Percentiles rank a stretch among this genome's conserved stretches.
These are phyloP conservation scores for Dynastes maya DNA, from an alignment of 2,888 invertebrate genomes.

Conservation along the genomic window DNA sequence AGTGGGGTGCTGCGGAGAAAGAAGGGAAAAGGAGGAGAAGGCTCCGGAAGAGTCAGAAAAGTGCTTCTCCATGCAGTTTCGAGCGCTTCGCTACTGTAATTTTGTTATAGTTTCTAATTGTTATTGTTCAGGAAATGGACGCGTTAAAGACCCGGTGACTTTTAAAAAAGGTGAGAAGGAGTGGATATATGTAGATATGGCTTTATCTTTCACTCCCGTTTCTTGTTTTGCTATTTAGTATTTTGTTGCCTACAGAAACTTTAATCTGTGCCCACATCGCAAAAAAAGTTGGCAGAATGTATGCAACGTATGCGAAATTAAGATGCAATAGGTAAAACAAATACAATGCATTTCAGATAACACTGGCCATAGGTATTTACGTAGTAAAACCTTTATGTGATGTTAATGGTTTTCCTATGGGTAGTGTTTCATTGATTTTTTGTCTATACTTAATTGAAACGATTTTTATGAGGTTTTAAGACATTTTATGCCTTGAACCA, in stretches of 20 bases:
- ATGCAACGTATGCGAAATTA: no score
- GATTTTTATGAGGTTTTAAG: no score
- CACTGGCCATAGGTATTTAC: no score
- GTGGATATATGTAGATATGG: neutral
- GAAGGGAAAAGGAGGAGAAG: neutral
- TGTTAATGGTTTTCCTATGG: no score
- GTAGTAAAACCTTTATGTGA: no score
- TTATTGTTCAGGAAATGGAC: constrained; percentile 23
- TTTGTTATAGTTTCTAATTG: constrained; percentile 43
- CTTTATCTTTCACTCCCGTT: no score
- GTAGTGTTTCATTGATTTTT: no score
- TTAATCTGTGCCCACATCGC: neutral
- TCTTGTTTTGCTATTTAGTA: neutral
- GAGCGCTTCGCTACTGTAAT: neutral
- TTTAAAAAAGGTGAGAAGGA: constrained; percentile 2
- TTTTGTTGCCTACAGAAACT: neutral
- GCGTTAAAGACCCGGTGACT: constrained; percentile 20
- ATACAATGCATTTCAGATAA: no score
- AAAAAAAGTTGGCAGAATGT: neutral
- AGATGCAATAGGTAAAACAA: no score
- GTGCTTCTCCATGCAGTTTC: constrained; percentile 7
- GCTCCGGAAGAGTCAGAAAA: neutral
- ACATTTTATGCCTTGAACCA: no score
- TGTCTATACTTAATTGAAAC: no score
- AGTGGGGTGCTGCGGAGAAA: neutral